Evolutionary conservation across 2,888 invertebrate species (phyloP).

Genomic region (Eucriotettix oculatus): DNA sequence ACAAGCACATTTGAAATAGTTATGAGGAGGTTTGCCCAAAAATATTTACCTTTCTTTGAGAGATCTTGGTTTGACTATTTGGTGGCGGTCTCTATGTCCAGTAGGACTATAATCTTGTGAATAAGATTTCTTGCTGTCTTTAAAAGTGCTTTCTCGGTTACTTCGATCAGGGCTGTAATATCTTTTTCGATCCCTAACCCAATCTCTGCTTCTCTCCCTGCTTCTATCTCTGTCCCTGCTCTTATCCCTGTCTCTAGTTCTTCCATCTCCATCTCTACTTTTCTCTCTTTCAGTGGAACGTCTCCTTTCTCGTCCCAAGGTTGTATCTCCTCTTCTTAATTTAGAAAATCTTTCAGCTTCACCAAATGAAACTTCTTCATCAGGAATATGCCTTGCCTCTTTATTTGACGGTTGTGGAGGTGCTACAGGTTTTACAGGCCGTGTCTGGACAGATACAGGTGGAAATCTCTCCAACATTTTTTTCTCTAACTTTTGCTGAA

Average conservation of each 20-base stretch:
- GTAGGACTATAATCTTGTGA: constrained; percentile 14
- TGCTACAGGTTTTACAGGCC: constrained; percentile 10
- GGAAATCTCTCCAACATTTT: constrained; percentile 45
- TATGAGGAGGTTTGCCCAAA: too few relatives aligned
- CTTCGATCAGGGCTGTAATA: constrained; percentile 16
- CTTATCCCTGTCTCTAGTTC: constrained; percentile 22
- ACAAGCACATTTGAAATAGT: too few relatives aligned
- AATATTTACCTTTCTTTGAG: constrained; percentile 22
- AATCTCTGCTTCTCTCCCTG: constrained; percentile 19
- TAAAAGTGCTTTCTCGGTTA: constrained; percentile 1
- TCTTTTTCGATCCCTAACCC: constrained; percentile 14
- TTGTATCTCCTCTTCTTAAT: constrained; percentile 8
- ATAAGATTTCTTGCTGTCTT: constrained; percentile 15
- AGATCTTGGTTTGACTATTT: constrained; percentile 20
- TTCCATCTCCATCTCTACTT: constrained; percentile 11
- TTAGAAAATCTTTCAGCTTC: constrained; percentile 23
- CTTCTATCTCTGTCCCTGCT: constrained; percentile 21
- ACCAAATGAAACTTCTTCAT: constrained; percentile 26
- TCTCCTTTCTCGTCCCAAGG: not conserved
- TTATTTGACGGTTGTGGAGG: constrained; percentile 17
- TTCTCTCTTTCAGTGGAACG: constrained; percentile 10
- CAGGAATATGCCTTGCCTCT: constrained; percentile 23
- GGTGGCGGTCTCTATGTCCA: constrained; percentile 9
- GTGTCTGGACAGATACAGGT: constrained; percentile 25
- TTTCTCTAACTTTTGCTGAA: constrained; percentile 68